Base-by-base conservation (phyloP, 2,113 vertebrate genomes). In the Rhinoderma darwinii region DNA sequence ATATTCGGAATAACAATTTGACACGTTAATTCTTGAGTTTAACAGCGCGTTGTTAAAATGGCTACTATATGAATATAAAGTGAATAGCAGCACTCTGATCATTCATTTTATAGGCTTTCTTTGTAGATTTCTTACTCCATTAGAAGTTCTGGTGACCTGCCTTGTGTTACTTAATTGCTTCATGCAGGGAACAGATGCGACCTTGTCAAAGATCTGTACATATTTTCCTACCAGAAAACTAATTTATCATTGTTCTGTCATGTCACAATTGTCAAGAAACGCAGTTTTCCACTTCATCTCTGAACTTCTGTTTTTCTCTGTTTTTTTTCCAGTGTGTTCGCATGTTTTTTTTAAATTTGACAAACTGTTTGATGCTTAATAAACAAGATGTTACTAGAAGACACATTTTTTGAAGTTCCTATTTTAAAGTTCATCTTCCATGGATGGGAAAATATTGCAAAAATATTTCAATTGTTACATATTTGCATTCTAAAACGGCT, bases 161-260 rank as follows among this genome's bases (percentile, higher is more conserved):
- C 37, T 66, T 82, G 66, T 87, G 43, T 86, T 82, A 81, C 32
- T 87, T 87, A 87, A 87, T 87, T 87, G 85, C 85, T 87, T 81
- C 74, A 82, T 87, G 66, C 77, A 82, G 85, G 47, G 85, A 87
- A 87, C 85, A 87, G 85, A 87, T 87, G 77, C 51, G 66, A 70
- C 84, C 84, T 86, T 86, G 76, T 86, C 84, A 86, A 43, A 77
- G 84, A 74, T 87, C 66, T 87, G 85, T 82, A 81, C 85, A 82
- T 74, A 87, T 87, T 87, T 87, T 70, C 77, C 63, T 87, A 56
- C 35, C 77, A 73, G 85, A 87, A 80, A 82, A 74, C 63, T 74
- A 82, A 87, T 87, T 87, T 87, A 87, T 87, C 77, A 85, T 85
- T 85, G 84, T 87, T 87, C 85, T 87, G 78, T 87, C 78, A 87